Evolutionary conservation across 2,113 vertebrate genomes (phyloP), one percentile per base, ranked within the genome.

Genomic region (Myanophis thanlyinensis): DNA sequence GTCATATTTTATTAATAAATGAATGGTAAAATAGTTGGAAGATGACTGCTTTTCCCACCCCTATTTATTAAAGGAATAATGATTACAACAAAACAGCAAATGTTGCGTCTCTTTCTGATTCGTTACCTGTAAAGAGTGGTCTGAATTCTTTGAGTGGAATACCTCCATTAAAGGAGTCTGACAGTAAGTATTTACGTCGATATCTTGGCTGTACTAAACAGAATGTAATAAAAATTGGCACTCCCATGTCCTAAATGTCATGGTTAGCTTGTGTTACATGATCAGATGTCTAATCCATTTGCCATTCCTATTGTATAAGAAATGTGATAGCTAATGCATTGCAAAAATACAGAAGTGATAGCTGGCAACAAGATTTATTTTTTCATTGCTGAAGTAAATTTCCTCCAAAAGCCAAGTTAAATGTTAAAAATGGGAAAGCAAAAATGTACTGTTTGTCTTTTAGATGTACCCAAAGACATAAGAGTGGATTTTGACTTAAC

Each of bases 1-100:
- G 8, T 30, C 23, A 3, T 86, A 30, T 9, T 5, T 91, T 23
- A 44, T 23, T 94, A 91, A 25, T 52, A 35, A 91, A 20, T 85
- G 0, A 91, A 84, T 84, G 44, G 30, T 88, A 3, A 89, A 93
- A 46, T 3, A 44, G 18, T 4, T 3, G 0, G 0, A 1, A 15
- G 22, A 89, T 73, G 91, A 51, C 8, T 53, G 0, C 0, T 89
- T 95, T 8, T 91, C 88, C 23, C 95, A 87, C 9, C 18, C 3
- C 8, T 35, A 51, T 89, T 85, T 40, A 93, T 91, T 90, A 44
- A 95, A 99, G 99, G 98, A 98, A 97, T 95, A 95, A 90, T 52
- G 98, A 98, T 11, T 40, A 94, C 0, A 92, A 96, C 13, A 97
- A 97, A 94, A 89, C 93, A 27, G 97, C 94, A 92, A 95, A 96